A percentile compares a stretch with the other conserved stretches of the same genome.
phyloP scores from a whole-genome alignment of 1,140 invertebrate species.

The Eueides isabella region DNA sequence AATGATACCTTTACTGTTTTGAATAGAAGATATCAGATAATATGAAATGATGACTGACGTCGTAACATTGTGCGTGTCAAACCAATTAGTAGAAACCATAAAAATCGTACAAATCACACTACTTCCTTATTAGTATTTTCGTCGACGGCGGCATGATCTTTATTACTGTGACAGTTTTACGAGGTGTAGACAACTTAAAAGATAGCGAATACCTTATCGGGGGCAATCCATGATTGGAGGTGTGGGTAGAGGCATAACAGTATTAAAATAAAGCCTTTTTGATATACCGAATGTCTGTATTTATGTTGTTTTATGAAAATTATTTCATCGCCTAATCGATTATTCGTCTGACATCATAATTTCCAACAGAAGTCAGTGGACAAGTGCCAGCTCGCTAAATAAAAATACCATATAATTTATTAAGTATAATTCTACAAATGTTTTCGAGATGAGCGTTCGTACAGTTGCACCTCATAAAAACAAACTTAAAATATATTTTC shows the following conservation, averaged over 20 bases:
- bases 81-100: constrained; percentile 68
- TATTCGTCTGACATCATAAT: constrained; percentile 56
- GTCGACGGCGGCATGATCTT: constrained; percentile 50
- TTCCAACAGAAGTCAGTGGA: constrained; percentile 65
- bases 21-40: constrained; percentile 25
- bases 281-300: constrained; percentile 14
- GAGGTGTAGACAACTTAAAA: constrained; percentile 64
- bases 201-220: constrained; percentile 50
- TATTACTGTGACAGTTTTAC: constrained; percentile 67
- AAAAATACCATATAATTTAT: constrained; percentile 80
- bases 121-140: constrained; percentile 62
- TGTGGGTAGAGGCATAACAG: constrained; percentile 28
- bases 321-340: constrained; percentile 48
- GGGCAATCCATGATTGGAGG: constrained; percentile 30
- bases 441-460: constrained; percentile 60
- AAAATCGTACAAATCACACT: constrained; percentile 67
- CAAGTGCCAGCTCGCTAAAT: constrained; percentile 68
- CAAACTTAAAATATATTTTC: constrained; percentile 68
- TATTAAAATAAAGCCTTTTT: constrained; percentile 16
- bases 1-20: constrained; percentile 11
- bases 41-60: constrained; percentile 59
- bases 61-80: constrained; percentile 58
- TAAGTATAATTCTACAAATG: constrained; percentile 73
- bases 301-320: constrained; percentile 35
- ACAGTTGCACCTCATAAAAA: constrained; percentile 79